Evolutionary conservation across 2,888 invertebrate genomes (phyloP).

Genomic region (Pelosia muscerda): DNA sequence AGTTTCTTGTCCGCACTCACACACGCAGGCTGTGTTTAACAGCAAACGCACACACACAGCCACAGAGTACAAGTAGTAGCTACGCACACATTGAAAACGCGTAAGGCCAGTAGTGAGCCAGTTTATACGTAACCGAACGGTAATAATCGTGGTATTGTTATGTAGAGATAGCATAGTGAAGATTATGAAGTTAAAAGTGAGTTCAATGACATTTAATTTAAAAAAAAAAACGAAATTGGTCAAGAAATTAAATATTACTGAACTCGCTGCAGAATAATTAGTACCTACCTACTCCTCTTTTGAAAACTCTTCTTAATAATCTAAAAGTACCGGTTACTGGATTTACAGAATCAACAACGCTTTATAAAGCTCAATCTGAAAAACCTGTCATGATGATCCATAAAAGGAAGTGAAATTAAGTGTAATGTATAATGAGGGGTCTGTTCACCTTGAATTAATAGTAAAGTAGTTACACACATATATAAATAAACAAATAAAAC

Average conservation of each 20-base stretch:
- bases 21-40: conserved; percentile 37
- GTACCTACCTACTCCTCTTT: background rate
- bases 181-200: conserved; percentile 16
- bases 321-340: background rate
- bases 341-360: background rate
- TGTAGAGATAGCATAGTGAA: conserved; percentile 68
- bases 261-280: background rate
- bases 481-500: background rate
- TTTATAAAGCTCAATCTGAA: background rate
- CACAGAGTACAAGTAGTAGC: conserved; percentile 25
- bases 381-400: background rate
- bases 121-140: conserved; percentile 84
- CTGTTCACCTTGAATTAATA: background rate
- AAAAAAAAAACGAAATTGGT: background rate
- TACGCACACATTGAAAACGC: conserved; percentile 69
- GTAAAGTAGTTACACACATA: background rate
- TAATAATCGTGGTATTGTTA: conserved; percentile 81
- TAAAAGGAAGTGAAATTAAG: background rate
- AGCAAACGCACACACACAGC: conserved; percentile 60
- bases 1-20: conserved; percentile 52
- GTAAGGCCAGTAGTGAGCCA: conserved; percentile 83
- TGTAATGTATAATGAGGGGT: background rate
- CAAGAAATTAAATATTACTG: background rate
- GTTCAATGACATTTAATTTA: background rate
- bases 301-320: background rate